phyloP scores from a whole-genome alignment of 92 coral and sea anemone species.

The Zoanthus solanderi region DNA sequence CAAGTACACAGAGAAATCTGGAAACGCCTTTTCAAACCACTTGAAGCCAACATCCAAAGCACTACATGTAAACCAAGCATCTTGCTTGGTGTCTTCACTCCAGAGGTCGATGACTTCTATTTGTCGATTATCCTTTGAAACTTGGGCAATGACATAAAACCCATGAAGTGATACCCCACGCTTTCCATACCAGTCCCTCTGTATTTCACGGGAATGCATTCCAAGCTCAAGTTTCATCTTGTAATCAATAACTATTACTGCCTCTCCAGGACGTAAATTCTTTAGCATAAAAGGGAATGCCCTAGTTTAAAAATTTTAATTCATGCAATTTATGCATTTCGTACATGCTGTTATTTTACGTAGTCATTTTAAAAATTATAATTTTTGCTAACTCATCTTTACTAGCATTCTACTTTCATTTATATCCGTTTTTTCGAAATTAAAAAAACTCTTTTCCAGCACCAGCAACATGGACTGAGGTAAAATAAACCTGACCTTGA shows the following conservation, averaged over 20 bases:
- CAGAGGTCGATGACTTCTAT: slow-evolving; percentile 30
- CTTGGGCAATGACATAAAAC: slow-evolving; percentile 45
- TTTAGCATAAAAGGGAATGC: slow-evolving; percentile 14
- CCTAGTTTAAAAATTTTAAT: neutral
- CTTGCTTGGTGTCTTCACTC: slow-evolving; percentile 33
- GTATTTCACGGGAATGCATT: slow-evolving; percentile 50
- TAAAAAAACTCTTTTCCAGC: neutral
- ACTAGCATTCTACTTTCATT: neutral
- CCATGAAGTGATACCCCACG: slow-evolving; percentile 64
- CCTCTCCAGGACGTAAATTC: slow-evolving; percentile 51
- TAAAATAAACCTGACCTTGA: neutral
- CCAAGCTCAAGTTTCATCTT: slow-evolving; percentile 69
- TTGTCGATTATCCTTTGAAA: slow-evolving; percentile 1
- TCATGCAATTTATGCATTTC: neutral
- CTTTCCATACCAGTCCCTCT: slow-evolving; percentile 70
- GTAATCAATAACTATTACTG: slow-evolving; percentile 43
- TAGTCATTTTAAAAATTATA: neutral
- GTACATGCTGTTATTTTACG: neutral
- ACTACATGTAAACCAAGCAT: slow-evolving; percentile 52
- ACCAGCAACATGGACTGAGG: neutral
- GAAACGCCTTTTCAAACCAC: slow-evolving; percentile 30
- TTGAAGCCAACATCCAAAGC: slow-evolving; percentile 32
- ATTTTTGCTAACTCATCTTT: neutral
- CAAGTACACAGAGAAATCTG: slow-evolving; percentile 19
- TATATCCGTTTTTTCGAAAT: neutral